Evolutionary conservation across 37 sponge, comb jelly and placozoan genomes (phyloP), one percentile per base, ranked within the genome.

Genomic region (Petrosia ficiformis): DNA sequence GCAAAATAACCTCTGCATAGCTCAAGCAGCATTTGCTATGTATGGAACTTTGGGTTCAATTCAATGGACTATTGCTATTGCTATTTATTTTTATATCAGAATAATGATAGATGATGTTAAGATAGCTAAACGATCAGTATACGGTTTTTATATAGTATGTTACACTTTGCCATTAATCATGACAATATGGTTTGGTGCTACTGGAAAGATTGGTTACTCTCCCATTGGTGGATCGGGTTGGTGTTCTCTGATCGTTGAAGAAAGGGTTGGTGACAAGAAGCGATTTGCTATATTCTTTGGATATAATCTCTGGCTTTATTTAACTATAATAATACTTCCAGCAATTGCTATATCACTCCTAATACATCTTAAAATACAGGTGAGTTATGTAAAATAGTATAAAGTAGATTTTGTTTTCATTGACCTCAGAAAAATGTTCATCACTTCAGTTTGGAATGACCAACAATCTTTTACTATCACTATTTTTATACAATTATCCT

Each of bases 21-120:
- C 70, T n/a, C 86, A 86, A n/a, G 86, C 80, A 0, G 68, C 59
- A 1, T 74, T 89, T 29, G 85, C 85, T 6, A 69, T 80, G 68
- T 89, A 72, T 57, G 84, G 77, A 0, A 89, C 85, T 22, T 33
- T 72, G 0, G 70, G 80, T 1, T 89, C 90, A 0, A 59, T 80
- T 14, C 59, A 84, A n/a, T 89, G 90, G 90, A 89, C 90, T 19
- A 83, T 84, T 10, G 58, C 65, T 6, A 67, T 89, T 0, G 80
- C 90, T 2, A 72, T 84, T 2, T 80, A 89, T 68, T 48, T 89
- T 25, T 81, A 72, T 56, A 34, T 66, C 21, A 42, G 30, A 38
- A 59, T 80, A 56, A 58, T 80, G 43, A 39, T 3, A 5, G 34
- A 35, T 30, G 32, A 67, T 24, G n/a, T 2, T 42, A 70, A 5